These are phyloP conservation scores for Ascaphus truei DNA, from an alignment of 2,113 vertebrate genomes.

Conservation along the genomic window DNA sequence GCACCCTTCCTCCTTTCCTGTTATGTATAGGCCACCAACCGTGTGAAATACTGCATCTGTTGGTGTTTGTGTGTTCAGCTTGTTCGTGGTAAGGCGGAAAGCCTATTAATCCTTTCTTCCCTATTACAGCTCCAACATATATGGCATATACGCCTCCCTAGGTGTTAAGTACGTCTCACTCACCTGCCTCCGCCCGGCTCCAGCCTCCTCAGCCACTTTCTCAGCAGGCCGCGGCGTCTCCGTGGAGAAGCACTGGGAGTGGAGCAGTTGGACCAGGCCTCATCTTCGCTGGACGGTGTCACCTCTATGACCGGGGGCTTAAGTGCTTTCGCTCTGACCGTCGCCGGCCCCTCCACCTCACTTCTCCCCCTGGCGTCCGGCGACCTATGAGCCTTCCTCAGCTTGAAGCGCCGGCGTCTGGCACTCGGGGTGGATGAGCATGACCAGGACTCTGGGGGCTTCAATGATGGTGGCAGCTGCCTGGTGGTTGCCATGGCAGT, in stretches of 20 bases:
- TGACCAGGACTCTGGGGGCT: slow-evolving; percentile 62
- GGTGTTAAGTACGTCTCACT: not conserved
- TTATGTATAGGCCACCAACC: too few species aligned
- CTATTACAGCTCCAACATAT: not conserved
- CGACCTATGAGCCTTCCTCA: not conserved
- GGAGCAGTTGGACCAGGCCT: slow-evolving; percentile 58
- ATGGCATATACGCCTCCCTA: too few species aligned
- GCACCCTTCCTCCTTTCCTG: too few species aligned
- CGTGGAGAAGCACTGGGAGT: slow-evolving; percentile 60
- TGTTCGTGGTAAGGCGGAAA: too few species aligned
- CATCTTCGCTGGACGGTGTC: slow-evolving; percentile 32
- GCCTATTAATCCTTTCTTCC: too few species aligned
- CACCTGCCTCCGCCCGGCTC: slow-evolving; percentile 50
- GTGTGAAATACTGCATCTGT: too few species aligned
- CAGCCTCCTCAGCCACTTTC: slow-evolving; percentile 61
- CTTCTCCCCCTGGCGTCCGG: slow-evolving; percentile 2
- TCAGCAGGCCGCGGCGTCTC: slow-evolving; percentile 52
- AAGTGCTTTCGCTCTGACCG: slow-evolving; percentile 17
- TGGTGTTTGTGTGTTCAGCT: too few species aligned
- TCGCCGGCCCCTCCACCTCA: not conserved
- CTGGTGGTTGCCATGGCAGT: slow-evolving; percentile 44
- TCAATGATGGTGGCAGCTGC: slow-evolving; percentile 62
- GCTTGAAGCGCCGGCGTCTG: slow-evolving; percentile 19
- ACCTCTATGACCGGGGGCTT: slow-evolving; percentile 32
- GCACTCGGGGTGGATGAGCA: slow-evolving; percentile 58